These are phyloP conservation scores for Brenthis daphne DNA, from an alignment of 2,888 invertebrate genomes.

Conservation along the genomic window DNA sequence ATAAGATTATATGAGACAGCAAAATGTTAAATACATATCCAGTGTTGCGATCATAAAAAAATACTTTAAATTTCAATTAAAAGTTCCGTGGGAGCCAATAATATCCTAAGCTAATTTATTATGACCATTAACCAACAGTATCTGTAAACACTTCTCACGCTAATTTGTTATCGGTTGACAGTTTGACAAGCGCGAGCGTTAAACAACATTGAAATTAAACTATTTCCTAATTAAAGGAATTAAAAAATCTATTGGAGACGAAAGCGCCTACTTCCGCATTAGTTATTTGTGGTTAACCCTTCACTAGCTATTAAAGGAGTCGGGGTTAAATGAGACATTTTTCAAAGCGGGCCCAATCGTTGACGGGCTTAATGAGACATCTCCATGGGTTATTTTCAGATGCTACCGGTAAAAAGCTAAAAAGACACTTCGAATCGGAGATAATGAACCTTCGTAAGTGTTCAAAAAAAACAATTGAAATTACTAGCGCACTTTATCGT, in stretches of 20 bases:
- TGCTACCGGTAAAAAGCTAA: conserved; percentile 48
- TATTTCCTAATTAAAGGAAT: conserved; percentile 81
- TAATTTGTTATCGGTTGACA: conserved; percentile 63
- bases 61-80: conserved; percentile 17
- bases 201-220: conserved; percentile 74
- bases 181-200: conserved; percentile 54
- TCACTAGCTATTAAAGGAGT: conserved; percentile 76
- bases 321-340: conserved; percentile 81
- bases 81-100: not conserved
- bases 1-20: no score
- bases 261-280: conserved; percentile 74
- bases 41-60: not conserved
- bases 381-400: conserved; percentile 77
- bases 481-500: conserved; percentile 29
- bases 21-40: no score
- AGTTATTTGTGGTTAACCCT: conserved; percentile 81
- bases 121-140: conserved; percentile 27
- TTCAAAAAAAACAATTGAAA: conserved; percentile 32
- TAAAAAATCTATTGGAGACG: conserved; percentile 66
- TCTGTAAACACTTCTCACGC: conserved; percentile 59
- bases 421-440: conserved; percentile 42
- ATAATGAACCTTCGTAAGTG: conserved; percentile 44
- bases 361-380: conserved; percentile 80
- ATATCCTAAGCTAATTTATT: conserved; percentile 19
- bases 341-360: conserved; percentile 69